Base-by-base conservation (phyloP, 2,113 vertebrate species). In the Mola mola region DNA sequence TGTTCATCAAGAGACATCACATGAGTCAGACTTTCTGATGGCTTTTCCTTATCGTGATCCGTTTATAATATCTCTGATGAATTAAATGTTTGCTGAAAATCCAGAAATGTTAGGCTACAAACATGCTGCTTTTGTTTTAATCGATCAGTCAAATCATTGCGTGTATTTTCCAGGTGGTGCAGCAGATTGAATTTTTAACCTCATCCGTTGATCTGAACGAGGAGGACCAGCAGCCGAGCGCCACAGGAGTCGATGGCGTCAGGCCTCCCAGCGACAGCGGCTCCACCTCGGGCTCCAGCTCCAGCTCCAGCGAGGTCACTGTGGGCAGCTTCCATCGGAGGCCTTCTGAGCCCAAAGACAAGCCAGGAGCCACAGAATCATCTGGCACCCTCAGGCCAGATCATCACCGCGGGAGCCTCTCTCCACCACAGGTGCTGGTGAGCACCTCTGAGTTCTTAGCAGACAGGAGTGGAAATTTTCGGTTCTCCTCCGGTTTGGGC, bases 101-200 rank as follows among this genome's bases (percentile, higher is more conserved):
- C n/a, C n/a, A n/a, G n/a, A 29, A 29, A 29, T 2, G 28, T 29
- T 29, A 29, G n/a, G n/a, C n/a, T n/a, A n/a, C n/a, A n/a, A n/a
- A n/a, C n/a, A n/a, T n/a, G 11, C 33, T 4, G 33, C 33, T 34
- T 4, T 34, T 15, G 33, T 34, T 34, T 34, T 13, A 34, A 13
- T 34, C 33, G 9, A 34, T 34, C 33, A 34, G 15, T 13, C 12
- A 6, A 10, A 6, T 75, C 26, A 13, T 2, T 62, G 47, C 52
- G 13, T 78, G 16, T 79, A 13, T 53, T 69, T 73, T 85, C 24
- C 69, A 93, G 93, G 91, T 93, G 67, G 92, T 93, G 66, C 81
- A 90, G 48, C 90, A 93, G 83, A 94, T 94, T 52, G 93, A 94
- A 72, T 59, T 84, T 48, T 81, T 94, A 57, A 94, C 93, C 29